These are phyloP conservation scores for Parauchenoglanis ngamensis DNA, from an alignment of 2,797 vertebrate species.

Conservation along the genomic window DNA sequence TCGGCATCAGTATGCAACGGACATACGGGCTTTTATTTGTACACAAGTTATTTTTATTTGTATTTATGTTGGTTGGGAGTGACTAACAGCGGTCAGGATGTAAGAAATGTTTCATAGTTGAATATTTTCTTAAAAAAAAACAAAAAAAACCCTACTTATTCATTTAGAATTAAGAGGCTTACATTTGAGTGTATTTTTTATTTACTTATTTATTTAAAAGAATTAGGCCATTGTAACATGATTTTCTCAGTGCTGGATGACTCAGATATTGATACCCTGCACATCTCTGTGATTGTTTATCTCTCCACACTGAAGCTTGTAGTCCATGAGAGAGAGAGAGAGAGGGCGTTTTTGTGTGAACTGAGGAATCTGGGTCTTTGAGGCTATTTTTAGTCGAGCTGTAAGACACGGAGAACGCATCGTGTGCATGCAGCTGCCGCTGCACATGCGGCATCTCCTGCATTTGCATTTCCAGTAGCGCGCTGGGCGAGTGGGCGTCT, in stretches of 20 bases:
- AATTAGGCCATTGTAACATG: not conserved
- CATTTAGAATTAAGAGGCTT: not conserved
- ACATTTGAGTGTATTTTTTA: not conserved
- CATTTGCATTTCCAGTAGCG: slow-evolving; percentile 26
- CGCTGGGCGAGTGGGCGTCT: not conserved
- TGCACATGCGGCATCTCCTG: not conserved
- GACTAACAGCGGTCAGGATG: not conserved
- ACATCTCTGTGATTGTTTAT: not conserved
- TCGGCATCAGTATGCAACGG: not conserved
- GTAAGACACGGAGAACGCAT: slow-evolving; percentile 71
- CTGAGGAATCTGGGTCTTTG: slow-evolving; percentile 73
- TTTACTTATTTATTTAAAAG: not conserved
- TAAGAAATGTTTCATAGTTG: not conserved
- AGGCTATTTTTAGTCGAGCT: slow-evolving; percentile 71
- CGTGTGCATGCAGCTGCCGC: slow-evolving; percentile 63
- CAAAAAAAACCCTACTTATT: not conserved
- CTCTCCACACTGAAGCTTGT: slow-evolving; percentile 18
- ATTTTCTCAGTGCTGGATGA: not conserved
- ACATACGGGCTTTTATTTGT: not conserved
- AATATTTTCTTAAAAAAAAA: not conserved
- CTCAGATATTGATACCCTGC: not conserved
- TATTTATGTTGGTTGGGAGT: not conserved
- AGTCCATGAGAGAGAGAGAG: slow-evolving; percentile 1
- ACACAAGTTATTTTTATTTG: not conserved
- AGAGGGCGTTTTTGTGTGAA: slow-evolving; percentile 48